Conservation (phyloP, 2,113 vertebrate species). For the Anser brachyrhynchus region DNA sequence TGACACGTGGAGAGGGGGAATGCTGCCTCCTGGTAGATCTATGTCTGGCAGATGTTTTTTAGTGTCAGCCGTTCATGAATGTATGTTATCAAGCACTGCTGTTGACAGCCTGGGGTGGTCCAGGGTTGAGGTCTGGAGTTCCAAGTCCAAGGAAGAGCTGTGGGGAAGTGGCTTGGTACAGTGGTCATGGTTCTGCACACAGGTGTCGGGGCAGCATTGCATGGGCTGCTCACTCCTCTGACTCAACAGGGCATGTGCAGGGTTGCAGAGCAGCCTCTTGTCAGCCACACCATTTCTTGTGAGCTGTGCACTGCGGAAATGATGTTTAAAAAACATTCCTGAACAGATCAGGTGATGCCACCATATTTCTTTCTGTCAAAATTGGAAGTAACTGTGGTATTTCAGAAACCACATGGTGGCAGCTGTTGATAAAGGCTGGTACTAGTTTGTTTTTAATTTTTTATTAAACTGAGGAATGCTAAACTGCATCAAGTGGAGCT, state of each 20-base stretch:
- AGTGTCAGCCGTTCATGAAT: background rate
- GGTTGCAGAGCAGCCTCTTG: background rate
- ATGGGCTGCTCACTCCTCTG: background rate
- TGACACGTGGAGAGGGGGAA: background rate
- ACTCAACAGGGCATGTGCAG: background rate
- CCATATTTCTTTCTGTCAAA: background rate
- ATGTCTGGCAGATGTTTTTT: background rate
- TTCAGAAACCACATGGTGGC: slow-evolving; percentile 63
- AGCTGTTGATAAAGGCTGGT: slow-evolving; percentile 58
- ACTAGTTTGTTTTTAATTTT: background rate
- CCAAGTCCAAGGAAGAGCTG: accelerated
- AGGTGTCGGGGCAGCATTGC: too few species aligned
- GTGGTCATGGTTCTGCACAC: accelerated
- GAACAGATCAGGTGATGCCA: background rate
- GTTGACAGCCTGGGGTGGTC: background rate
- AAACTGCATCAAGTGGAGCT: background rate
- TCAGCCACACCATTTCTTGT: accelerated
- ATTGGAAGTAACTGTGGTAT: slow-evolving; percentile 1
- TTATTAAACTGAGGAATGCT: background rate
- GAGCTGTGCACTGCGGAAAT: accelerated
- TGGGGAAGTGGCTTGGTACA: background rate
- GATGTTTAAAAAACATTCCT: background rate
- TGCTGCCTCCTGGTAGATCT: background rate
- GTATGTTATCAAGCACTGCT: background rate
- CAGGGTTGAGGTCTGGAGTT: background rate